Base-by-base conservation (phyloP, 2,888 invertebrate species). In the Nomada fucata region DNA sequence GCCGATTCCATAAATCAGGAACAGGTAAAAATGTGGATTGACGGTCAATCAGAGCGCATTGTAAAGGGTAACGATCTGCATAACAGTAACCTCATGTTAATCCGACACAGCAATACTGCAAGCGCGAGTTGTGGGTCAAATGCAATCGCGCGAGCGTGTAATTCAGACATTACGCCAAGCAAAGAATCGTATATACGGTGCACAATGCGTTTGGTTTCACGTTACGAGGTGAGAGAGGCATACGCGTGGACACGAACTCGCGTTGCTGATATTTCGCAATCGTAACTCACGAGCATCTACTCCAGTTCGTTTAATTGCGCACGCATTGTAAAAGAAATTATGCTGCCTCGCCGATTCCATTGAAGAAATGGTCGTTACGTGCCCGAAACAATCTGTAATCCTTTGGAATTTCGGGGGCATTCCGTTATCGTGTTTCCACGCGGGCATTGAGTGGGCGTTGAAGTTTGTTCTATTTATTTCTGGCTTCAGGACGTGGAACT, bases 191-290 rank as follows among this genome's bases (percentile, higher is more conserved):
- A 75, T 86, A 75, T 83, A 70, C 78, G 75, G 57, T 63, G 85
- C 84, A 91, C 90, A 91, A 91, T 91, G 88, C 86, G 74, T 82
- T 80, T 26, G 89, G 92, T 91, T 89, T 92, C 91, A 86, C 84
- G 80, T 92, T 92, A 91, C 92, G 88, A 88, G 84, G 79, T 75
- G 86, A 89, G 87, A 86, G 86, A 82, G 67, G 81, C 79, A 82
- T 87, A 70, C 72, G 61, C 63, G 53, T 69, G 50, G 63, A 69
- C 47, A 73, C 78, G 73, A 81, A 83, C 74, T 47, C 36, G 52
- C 53, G 61, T 67, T 50, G 53, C 52, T 42, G 59, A 73, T 79
- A 71, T 84, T 83, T 79, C 83, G 83, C 72, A 83, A 83, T 77
- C 44, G 52, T 42, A 15, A 55, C 10, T 13, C 57, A 11, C 9